Conservation (phyloP, 2,888 invertebrate genomes). For the Apamea monoglypha region DNA sequence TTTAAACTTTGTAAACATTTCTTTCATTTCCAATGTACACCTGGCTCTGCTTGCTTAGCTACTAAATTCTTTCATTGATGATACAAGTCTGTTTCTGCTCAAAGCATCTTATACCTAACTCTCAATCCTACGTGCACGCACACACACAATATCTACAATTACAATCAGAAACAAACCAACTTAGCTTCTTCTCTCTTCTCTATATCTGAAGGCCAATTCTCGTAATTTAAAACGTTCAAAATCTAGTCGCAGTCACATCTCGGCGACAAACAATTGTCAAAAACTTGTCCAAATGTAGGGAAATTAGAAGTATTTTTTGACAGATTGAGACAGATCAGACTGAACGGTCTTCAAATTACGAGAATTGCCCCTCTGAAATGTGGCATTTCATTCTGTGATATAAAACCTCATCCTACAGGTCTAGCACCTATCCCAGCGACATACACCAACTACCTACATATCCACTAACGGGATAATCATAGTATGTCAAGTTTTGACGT, state of each 20-base stretch:
- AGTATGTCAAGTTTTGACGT: conserved; percentile 69
- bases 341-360: no score
- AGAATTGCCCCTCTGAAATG: no score
- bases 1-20: neutral
- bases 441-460: conserved; percentile 22
- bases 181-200: neutral
- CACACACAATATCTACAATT: neutral
- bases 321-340: no score
- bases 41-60: neutral
- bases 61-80: neutral
- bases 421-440: neutral
- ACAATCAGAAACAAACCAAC: neutral
- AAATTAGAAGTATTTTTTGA: no score
- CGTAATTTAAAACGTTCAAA: no score
- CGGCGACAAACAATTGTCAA: no score
- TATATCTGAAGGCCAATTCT: no score
- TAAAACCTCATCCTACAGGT: neutral
- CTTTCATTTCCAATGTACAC: neutral
- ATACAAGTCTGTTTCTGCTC: neutral
- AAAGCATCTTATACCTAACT: no score
- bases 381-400: no score
- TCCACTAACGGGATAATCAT: conserved; percentile 62
- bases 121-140: neutral
- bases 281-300: no score
- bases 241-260: no score